Percentiles rank a stretch among this genome's conserved stretches.
Conservation (phyloP, 2,113 vertebrate species). For the Pyxicephalus adspersus region DNA sequence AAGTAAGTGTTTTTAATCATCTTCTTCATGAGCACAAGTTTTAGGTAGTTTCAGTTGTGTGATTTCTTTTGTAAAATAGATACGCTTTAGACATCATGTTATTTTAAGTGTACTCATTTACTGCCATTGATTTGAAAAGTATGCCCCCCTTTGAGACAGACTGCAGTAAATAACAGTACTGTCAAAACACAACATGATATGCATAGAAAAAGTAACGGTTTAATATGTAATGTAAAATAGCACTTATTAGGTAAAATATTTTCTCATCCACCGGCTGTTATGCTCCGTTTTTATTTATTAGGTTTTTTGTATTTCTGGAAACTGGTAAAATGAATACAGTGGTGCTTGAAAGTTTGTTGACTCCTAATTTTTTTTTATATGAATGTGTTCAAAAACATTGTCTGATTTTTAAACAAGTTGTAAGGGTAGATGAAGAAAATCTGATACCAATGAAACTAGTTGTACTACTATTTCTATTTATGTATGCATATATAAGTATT, state of each 20-base stretch:
- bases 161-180: neutral
- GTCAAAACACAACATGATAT: conserved; percentile 7
- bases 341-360: too few species aligned
- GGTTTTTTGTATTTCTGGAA: too few species aligned
- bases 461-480: too few species aligned
- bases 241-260: neutral
- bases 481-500: too few species aligned
- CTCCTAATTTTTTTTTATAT: too few species aligned
- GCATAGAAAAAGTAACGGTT: neutral
- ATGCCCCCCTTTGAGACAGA: conserved; percentile 3
- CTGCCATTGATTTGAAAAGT: conserved; percentile 10
- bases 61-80: conserved; percentile 10
- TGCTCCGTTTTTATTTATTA: too few species aligned
- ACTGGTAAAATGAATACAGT: too few species aligned
- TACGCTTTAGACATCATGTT: conserved; percentile 14
- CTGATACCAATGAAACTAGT: too few species aligned
- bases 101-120: neutral
- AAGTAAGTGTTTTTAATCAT: conserved; percentile 20
- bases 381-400: too few species aligned
- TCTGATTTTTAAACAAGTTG: too few species aligned
- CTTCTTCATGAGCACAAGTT: conserved; percentile 4
- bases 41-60: neutral
- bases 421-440: too few species aligned
- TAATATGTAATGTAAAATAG: neutral
- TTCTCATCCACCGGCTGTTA: too few species aligned